Conservation (phyloP, 1,140 invertebrate species). For the Campodea augens region DNA sequence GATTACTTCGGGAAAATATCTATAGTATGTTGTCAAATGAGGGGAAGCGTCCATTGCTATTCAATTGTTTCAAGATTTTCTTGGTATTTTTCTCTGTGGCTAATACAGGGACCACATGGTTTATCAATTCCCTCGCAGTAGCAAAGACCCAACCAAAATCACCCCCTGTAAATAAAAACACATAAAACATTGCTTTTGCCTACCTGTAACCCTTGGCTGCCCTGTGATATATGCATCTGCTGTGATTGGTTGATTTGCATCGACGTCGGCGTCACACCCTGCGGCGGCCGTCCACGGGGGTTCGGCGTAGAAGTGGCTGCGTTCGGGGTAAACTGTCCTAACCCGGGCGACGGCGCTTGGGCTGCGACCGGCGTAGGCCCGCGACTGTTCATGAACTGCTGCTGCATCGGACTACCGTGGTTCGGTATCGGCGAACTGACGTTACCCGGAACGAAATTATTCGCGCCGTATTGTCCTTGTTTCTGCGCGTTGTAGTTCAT, state of each 20-base stretch:
- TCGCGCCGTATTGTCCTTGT: background rate
- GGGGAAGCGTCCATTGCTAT: too few species aligned
- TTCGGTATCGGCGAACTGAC: slow-evolving; percentile 34
- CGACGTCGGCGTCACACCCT: slow-evolving; percentile 12
- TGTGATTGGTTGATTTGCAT: slow-evolving; percentile 69
- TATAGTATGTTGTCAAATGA: too few species aligned
- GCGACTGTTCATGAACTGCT: background rate
- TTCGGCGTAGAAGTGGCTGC: slow-evolving; percentile 24
- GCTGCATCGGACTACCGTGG: slow-evolving; percentile 31
- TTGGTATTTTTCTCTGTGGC: too few species aligned
- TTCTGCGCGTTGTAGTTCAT: slow-evolving; percentile 19
- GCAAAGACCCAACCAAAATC: too few species aligned
- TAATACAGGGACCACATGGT: too few species aligned
- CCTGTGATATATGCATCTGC: slow-evolving; percentile 60
- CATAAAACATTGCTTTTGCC: too few species aligned
- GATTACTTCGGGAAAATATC: too few species aligned
- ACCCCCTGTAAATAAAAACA: too few species aligned
- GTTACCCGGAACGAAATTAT: slow-evolving; percentile 18
- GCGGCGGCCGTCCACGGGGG: slow-evolving; percentile 2
- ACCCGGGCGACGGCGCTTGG: slow-evolving; percentile 21
- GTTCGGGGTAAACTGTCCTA: slow-evolving; percentile 22
- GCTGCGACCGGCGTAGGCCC: slow-evolving; percentile 6
- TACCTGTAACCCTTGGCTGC: slow-evolving; percentile 44
- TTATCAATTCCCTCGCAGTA: too few species aligned
- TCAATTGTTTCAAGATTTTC: too few species aligned